A percentile compares a stretch with the other conserved stretches of the same genome.
Conservation (phyloP, 2,888 invertebrate genomes). For the Harpalus rubripes region DNA sequence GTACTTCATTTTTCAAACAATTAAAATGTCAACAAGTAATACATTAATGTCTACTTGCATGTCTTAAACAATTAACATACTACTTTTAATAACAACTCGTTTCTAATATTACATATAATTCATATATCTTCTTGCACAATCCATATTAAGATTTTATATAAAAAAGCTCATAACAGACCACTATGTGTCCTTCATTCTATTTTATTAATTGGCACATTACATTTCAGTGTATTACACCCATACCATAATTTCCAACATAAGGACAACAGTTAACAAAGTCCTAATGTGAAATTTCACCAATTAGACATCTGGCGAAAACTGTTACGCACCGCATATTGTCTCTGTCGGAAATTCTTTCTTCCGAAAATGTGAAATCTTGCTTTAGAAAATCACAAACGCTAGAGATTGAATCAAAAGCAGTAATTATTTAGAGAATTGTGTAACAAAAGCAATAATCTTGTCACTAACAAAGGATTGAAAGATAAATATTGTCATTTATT, state of each 20-base stretch:
- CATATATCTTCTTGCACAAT: neutral
- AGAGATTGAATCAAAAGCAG: slow-evolving; percentile 2
- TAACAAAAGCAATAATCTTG: slow-evolving; percentile 28
- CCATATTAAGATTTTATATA: neutral
- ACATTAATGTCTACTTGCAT: neutral
- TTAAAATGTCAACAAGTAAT: neutral
- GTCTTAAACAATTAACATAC: neutral
- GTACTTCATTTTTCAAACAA: neutral
- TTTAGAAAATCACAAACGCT: slow-evolving; percentile 28
- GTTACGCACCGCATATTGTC: slow-evolving; percentile 26
- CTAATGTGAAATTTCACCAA: slow-evolving; percentile 32
- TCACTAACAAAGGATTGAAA: slow-evolving; percentile 14
- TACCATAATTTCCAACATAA: slow-evolving; percentile 8
- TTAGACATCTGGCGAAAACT: slow-evolving; percentile 21
- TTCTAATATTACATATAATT: neutral
- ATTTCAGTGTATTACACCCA: slow-evolving; percentile 10
- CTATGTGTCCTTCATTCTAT: slow-evolving; percentile 28
- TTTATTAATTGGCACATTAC: slow-evolving; percentile 9
- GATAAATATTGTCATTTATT: slow-evolving; percentile 26
- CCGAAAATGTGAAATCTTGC: slow-evolving; percentile 40
- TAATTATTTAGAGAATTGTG: slow-evolving; percentile 27
- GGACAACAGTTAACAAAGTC: slow-evolving; percentile 11
- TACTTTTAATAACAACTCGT: neutral
- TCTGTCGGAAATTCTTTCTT: slow-evolving; percentile 5
- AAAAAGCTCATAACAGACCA: neutral